These are phyloP conservation scores for Philopedon plagiatum DNA, from an alignment of 2,888 invertebrate genomes.

Conservation along the genomic window DNA sequence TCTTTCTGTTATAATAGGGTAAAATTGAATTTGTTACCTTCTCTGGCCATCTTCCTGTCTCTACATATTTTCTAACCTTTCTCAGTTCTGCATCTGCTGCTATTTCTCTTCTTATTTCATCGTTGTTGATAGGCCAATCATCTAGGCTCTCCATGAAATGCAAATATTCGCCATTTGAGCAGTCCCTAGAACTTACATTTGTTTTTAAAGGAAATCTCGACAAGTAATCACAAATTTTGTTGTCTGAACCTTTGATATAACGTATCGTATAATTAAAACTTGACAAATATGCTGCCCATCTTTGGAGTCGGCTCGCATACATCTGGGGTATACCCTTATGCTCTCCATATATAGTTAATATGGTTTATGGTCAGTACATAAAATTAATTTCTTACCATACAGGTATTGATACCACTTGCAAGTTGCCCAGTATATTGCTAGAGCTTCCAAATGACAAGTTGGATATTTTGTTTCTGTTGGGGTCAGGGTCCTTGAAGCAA, in stretches of 20 bases:
- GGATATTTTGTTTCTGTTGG: too few relatives aligned
- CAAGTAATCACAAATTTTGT: conserved; percentile 32
- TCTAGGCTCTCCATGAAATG: background rate
- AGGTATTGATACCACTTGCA: conserved; percentile 1
- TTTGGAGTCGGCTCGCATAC: background rate
- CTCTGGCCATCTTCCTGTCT: background rate
- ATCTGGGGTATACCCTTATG: conserved; percentile 17
- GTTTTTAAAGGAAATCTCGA: conserved; percentile 19
- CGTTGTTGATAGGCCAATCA: background rate
- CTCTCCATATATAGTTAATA: conserved; percentile 3
- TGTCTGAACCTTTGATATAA: too few relatives aligned
- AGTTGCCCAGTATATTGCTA: too few relatives aligned
- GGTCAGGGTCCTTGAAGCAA: too few relatives aligned
- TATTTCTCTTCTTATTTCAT: background rate
- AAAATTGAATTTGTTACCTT: background rate
- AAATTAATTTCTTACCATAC: conserved; percentile 7
- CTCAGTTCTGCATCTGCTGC: background rate
- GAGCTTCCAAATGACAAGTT: too few relatives aligned
- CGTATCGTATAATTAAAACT: too few relatives aligned
- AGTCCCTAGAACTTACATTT: too few relatives aligned
- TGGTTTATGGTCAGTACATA: conserved; percentile 17
- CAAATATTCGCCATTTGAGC: background rate
- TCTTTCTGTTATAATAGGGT: background rate
- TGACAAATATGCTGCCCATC: too few relatives aligned
- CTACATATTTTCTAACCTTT: background rate